Conservation (phyloP, 2,113 vertebrate genomes). For the Dasypus novemcinctus region DNA sequence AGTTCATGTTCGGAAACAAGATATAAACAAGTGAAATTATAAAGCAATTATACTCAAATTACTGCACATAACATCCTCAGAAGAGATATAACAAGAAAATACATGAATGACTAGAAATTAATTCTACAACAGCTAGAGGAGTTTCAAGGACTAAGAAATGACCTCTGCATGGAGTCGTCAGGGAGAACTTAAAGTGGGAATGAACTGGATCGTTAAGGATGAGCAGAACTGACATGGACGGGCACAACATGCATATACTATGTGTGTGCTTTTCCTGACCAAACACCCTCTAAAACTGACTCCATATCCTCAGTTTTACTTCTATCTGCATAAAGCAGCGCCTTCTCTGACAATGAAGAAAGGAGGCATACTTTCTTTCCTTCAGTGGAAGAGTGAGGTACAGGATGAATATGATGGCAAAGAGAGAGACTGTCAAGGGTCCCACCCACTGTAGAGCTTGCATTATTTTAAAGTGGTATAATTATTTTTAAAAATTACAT, state of each 20-base stretch:
- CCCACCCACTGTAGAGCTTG: not conserved
- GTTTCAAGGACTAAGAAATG: not conserved
- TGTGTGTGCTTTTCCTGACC: not conserved
- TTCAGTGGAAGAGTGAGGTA: not conserved
- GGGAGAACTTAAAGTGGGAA: not conserved
- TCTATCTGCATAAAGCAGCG: not conserved
- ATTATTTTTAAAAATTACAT: not conserved
- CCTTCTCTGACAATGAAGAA: not conserved
- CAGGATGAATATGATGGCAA: not conserved
- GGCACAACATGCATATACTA: not conserved
- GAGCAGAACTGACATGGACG: not conserved
- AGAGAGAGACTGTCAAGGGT: not conserved
- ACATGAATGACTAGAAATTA: not conserved
- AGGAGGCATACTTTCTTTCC: not conserved
- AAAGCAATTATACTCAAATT: not conserved
- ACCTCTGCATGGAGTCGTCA: not conserved
- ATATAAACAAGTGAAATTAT: not conserved
- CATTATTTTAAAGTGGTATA: not conserved
- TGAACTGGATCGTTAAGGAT: not conserved
- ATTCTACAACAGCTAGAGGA: not conserved
- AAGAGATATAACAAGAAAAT: not conserved
- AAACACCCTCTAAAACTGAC: not conserved
- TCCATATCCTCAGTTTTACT: not conserved
- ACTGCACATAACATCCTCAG: not conserved
- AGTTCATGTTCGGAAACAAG: not conserved